These are phyloP conservation scores for Monodelphis domestica DNA, from an alignment of 2,797 vertebrate genomes.

Conservation along the genomic window DNA sequence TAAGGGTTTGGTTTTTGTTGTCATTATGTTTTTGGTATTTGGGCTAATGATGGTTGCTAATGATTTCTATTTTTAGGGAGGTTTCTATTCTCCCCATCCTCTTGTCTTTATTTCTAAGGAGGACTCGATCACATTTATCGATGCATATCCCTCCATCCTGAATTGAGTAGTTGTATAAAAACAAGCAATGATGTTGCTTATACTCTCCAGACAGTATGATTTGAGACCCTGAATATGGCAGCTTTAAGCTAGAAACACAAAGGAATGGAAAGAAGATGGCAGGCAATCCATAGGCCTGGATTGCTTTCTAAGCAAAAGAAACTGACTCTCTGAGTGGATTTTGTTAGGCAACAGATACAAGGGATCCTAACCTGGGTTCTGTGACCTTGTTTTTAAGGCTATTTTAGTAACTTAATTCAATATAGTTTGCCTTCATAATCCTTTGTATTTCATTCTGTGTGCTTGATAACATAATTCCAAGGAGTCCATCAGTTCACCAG, in stretches of 20 bases:
- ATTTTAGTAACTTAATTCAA: neutral
- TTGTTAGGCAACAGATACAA: neutral
- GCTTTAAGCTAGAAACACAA: neutral
- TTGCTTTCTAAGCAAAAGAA: neutral
- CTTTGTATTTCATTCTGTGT: neutral
- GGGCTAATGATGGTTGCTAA: neutral
- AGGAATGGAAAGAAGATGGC: neutral
- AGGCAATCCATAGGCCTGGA: neutral
- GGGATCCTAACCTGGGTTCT: neutral
- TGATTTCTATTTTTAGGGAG: neutral
- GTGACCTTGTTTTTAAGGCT: neutral
- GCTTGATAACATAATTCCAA: neutral
- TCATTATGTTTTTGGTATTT: neutral
- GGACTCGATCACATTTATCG: neutral
- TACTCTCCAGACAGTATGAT: neutral
- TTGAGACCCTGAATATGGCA: neutral
- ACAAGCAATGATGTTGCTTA: neutral
- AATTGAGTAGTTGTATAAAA: neutral
- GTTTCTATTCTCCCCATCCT: neutral
- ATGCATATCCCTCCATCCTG: neutral
- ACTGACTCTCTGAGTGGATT: neutral
- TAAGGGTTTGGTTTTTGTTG: neutral
- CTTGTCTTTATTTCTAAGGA: neutral
- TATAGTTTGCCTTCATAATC: neutral
- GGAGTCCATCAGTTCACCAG: neutral